Evolutionary conservation across 1,140 invertebrate genomes (phyloP).

Genomic region (Thaumetopoea pityocampa): DNA sequence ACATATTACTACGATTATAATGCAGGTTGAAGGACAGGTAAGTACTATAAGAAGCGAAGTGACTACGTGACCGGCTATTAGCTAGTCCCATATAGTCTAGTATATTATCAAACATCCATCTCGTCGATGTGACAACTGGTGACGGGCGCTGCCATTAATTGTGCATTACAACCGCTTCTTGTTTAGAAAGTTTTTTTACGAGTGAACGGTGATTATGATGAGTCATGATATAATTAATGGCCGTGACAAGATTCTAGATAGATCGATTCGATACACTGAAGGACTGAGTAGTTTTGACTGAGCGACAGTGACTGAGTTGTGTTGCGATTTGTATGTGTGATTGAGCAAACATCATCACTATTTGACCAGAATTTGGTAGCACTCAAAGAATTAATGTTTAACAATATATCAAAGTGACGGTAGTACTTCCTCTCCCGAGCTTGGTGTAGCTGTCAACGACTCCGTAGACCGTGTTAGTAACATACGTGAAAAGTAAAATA

Average conservation of each 20-base stretch:
- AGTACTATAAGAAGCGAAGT: constrained; percentile 6
- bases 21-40: background rate
- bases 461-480: too few species aligned
- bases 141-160: constrained; percentile 7
- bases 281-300: too few species aligned
- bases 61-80: constrained; percentile 3
- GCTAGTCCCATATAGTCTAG: too few species aligned
- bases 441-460: too few species aligned
- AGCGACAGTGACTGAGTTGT: constrained; percentile 9
- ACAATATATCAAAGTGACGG: background rate
- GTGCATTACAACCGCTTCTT: too few species aligned
- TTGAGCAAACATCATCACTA: constrained; percentile 4
- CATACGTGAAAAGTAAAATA: too few species aligned
- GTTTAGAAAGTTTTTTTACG: too few species aligned
- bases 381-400: background rate
- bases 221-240: too few species aligned
- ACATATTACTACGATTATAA: background rate
- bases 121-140: constrained; percentile 17
- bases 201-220: too few species aligned
- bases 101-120: constrained; percentile 25
- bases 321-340: constrained; percentile 5
- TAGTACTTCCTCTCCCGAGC: too few species aligned
- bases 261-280: too few species aligned
- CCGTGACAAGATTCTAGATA: too few species aligned
- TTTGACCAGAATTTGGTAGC: constrained; percentile 3